Evolutionary conservation across 1,140 invertebrate genomes (phyloP).

Genomic region (Euwallacea fornicatus): DNA sequence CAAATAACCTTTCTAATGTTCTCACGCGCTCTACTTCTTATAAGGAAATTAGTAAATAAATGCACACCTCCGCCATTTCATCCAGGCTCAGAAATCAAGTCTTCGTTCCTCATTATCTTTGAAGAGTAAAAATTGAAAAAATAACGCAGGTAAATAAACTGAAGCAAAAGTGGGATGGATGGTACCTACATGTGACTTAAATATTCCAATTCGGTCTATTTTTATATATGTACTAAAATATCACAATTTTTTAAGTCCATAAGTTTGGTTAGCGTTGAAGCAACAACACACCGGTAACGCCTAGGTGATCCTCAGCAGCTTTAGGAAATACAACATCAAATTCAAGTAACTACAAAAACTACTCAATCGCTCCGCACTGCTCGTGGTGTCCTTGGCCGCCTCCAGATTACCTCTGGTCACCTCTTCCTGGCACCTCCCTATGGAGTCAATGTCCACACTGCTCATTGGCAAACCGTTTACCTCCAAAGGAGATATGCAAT

Average conservation of each 20-base stretch:
- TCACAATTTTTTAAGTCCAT: slow-evolving; percentile 33
- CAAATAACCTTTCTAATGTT: too few relatives aligned
- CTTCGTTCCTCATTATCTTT: too few relatives aligned
- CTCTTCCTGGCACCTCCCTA: slow-evolving; percentile 68
- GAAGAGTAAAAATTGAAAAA: too few relatives aligned
- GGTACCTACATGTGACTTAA: too few relatives aligned
- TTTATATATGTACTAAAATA: slow-evolving; percentile 7
- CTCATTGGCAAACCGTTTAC: slow-evolving; percentile 74
- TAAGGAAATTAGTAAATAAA: too few relatives aligned
- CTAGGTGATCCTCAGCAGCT: slow-evolving; percentile 27
- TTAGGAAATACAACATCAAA: slow-evolving; percentile 32
- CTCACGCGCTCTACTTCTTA: too few relatives aligned
- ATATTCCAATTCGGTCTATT: too few relatives aligned
- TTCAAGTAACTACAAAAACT: slow-evolving; percentile 31
- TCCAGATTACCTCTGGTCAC: slow-evolving; percentile 66
- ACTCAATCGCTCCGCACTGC: slow-evolving; percentile 6
- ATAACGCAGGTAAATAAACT: too few relatives aligned
- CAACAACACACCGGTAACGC: slow-evolving; percentile 28
- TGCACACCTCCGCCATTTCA: too few relatives aligned
- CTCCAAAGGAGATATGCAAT: slow-evolving; percentile 81
- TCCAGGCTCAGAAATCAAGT: too few relatives aligned
- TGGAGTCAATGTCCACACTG: slow-evolving; percentile 67
- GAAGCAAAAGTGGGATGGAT: too few relatives aligned
- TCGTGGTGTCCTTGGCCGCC: slow-evolving; percentile 46
- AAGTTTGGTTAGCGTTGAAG: slow-evolving; percentile 21